Evolutionary conservation across 35 echinoderm and acorn worm genomes (phyloP).

Genomic region (Ophioderma brevispina): DNA sequence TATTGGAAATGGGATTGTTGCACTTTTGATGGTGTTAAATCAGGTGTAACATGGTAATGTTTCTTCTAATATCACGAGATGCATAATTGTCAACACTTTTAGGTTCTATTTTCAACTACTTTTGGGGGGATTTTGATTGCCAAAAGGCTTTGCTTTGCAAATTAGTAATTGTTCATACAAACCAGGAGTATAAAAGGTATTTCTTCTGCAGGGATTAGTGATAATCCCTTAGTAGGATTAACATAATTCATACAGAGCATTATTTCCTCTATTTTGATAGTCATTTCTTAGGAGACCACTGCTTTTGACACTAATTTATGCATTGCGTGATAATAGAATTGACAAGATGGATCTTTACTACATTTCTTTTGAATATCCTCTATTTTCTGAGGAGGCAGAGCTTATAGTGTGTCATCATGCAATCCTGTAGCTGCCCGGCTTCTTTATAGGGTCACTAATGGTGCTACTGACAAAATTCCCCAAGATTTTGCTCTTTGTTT

Average conservation of each 20-base stretch:
- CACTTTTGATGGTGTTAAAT: constrained; percentile 2
- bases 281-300: no score
- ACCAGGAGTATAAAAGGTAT: no score
- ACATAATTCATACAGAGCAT: no score
- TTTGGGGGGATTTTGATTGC: no score
- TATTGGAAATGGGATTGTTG: background rate
- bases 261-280: no score
- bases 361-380: background rate
- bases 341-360: no score
- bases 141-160: no score
- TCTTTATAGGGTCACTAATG: constrained; percentile 1
- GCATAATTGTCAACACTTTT: background rate
- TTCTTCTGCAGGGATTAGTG: no score
- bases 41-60: background rate
- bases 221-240: no score
- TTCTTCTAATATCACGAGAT: background rate
- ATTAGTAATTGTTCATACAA: no score
- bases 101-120: background rate
- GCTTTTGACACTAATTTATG: no score
- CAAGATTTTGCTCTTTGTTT: background rate
- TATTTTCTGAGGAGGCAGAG: background rate
- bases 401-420: background rate
- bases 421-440: background rate
- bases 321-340: no score
- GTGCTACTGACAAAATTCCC: background rate